These are phyloP conservation scores for Heteromormyrus szaboi DNA, from an alignment of 2,797 vertebrate species.

Conservation along the genomic window DNA sequence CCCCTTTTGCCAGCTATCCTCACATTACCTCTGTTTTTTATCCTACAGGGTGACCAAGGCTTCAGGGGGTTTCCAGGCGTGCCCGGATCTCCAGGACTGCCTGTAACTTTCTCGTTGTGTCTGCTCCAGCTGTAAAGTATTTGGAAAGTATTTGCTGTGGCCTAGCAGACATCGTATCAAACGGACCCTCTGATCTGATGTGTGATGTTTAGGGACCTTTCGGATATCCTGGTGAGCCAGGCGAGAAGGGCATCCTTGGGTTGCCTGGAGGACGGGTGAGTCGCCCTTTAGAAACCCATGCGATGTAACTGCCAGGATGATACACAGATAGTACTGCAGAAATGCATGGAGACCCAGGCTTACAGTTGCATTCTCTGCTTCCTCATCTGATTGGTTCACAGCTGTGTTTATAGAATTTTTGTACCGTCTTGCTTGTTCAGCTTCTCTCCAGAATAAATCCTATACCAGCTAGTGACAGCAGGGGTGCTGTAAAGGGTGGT, in stretches of 20 bases:
- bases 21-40: neutral
- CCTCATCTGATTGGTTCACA: neutral
- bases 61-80: constrained; percentile 61
- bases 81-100: constrained; percentile 58
- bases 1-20: neutral
- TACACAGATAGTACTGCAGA: neutral
- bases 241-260: constrained; percentile 85
- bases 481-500: neutral
- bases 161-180: neutral
- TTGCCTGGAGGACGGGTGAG: constrained; percentile 82
- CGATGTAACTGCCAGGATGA: neutral
- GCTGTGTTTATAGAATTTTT: neutral
- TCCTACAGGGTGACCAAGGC: constrained; percentile 70
- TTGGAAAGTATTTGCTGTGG: neutral
- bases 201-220: constrained; percentile 59
- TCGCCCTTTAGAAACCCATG: neutral
- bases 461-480: neutral
- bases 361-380: neutral
- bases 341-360: neutral
- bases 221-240: constrained; percentile 63
- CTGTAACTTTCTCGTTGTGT: constrained; percentile 56
- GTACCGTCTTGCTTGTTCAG: neutral
- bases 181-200: neutral
- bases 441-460: neutral
- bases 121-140: neutral